Conservation (phyloP, 2,113 vertebrate species). For the Nerophis ophidion region DNA sequence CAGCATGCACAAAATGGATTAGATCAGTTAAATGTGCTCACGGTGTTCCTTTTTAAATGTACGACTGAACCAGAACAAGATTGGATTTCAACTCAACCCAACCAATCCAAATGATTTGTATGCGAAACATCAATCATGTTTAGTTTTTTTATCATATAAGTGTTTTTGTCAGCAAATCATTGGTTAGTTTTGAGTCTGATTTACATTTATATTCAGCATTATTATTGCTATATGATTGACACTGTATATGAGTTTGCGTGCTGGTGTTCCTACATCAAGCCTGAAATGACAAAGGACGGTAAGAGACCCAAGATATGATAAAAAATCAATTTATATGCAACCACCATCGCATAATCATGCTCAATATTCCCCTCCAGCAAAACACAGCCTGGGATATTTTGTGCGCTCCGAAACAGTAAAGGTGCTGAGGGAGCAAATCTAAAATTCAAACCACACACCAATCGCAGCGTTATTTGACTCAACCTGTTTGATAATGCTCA, state of each 20-base stretch:
- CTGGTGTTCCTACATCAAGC: conserved; percentile 2
- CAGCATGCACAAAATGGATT: not conserved
- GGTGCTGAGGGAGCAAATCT: conserved; percentile 53
- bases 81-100: not conserved
- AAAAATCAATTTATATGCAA: conserved; percentile 60
- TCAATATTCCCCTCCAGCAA: conserved; percentile 35
- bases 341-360: conserved; percentile 16
- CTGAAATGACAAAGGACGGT: conserved; percentile 26
- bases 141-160: not conserved
- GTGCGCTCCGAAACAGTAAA: conserved; percentile 36
- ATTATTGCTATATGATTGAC: conserved; percentile 14
- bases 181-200: conserved; percentile 13
- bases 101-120: not conserved
- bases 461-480: conserved; percentile 55
- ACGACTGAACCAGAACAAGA: conserved; percentile 4
- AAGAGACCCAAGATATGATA: conserved; percentile 33
- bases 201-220: conserved; percentile 12
- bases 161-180: conserved; percentile 18
- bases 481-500: conserved; percentile 55
- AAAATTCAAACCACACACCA: conserved; percentile 53
- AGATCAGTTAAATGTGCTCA: not conserved
- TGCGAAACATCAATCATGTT: conserved; percentile 7
- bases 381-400: conserved; percentile 24
- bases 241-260: conserved; percentile 1
- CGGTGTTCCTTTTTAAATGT: not conserved